These are phyloP conservation scores for Takifugu flavidus DNA, from an alignment of 2,113 vertebrate species.

Conservation along the genomic window DNA sequence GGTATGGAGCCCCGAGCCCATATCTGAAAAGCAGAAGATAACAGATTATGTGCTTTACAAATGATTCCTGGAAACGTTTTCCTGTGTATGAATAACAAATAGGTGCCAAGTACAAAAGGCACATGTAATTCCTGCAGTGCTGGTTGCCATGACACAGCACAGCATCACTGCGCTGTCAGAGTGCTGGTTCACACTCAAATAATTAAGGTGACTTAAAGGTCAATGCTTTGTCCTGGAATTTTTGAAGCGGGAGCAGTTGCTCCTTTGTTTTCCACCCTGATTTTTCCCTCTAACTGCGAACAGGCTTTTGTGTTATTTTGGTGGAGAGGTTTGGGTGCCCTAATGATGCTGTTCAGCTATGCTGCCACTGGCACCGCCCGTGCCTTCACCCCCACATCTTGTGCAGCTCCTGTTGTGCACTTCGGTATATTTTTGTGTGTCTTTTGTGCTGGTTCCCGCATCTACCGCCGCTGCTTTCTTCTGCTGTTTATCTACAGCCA, in stretches of 20 bases:
- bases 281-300: too few species aligned
- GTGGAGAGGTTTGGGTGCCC: too few species aligned
- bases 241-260: neutral
- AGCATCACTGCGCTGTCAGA: neutral
- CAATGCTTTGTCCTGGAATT: neutral
- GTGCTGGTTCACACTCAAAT: neutral
- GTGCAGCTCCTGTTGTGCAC: too few species aligned
- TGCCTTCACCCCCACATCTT: too few species aligned
- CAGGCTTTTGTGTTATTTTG: too few species aligned
- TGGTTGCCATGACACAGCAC: neutral
- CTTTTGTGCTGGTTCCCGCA: too few species aligned
- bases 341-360: too few species aligned
- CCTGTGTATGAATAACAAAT: neutral
- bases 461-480: too few species aligned
- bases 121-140: neutral
- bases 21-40: conserved; percentile 58
- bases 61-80: conserved; percentile 4
- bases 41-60: conserved; percentile 45
- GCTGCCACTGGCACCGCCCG: too few species aligned
- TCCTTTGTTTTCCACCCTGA: too few species aligned
- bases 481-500: too few species aligned
- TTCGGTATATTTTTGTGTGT: too few species aligned
- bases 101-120: neutral
- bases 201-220: neutral
- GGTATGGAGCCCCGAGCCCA: conserved; percentile 30